Evolutionary conservation across 1,140 invertebrate species (phyloP).

Genomic region (Euschistus heros): DNA sequence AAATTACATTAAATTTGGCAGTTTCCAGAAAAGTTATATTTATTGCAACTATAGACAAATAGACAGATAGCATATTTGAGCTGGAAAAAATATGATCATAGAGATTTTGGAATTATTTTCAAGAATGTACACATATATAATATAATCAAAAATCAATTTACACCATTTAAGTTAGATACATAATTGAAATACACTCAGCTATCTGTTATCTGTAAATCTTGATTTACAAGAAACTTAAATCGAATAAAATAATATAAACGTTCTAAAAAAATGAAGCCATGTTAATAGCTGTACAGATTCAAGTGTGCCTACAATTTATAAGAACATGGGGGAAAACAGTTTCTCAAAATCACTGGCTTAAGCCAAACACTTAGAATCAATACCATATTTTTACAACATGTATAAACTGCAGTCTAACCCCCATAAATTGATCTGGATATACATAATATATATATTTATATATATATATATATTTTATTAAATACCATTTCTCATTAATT

Average conservation of each 20-base stretch:
- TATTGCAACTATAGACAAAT: slow-evolving; percentile 24
- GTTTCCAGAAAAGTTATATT: slow-evolving; percentile 22
- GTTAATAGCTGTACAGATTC: slow-evolving; percentile 16
- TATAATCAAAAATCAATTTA: slow-evolving; percentile 16
- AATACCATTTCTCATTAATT: slow-evolving; percentile 10
- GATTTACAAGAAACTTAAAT: slow-evolving; percentile 7
- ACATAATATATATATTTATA: no score
- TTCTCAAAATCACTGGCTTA: slow-evolving; percentile 1
- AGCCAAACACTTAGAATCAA: slow-evolving; percentile 9
- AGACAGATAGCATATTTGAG: slow-evolving; percentile 22
- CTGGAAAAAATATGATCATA: slow-evolving; percentile 17
- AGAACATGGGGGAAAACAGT: slow-evolving; percentile 1
- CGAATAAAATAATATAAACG: slow-evolving; percentile 15
- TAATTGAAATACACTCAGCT: slow-evolving; percentile 14
- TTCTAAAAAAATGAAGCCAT: slow-evolving; percentile 14
- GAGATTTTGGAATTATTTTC: slow-evolving; percentile 4
- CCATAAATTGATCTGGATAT: slow-evolving; percentile 7
- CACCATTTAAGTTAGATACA: slow-evolving; percentile 7
- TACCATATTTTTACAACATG: background rate
- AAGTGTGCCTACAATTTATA: background rate
- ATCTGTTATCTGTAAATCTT: slow-evolving; percentile 18
- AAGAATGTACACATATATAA: slow-evolving; percentile 13
- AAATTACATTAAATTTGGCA: slow-evolving; percentile 15
- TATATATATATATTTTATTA: background rate
- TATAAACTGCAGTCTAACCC: background rate